Conservation (phyloP, 2,113 vertebrate genomes). For the Sporophila hypoxantha region DNA sequence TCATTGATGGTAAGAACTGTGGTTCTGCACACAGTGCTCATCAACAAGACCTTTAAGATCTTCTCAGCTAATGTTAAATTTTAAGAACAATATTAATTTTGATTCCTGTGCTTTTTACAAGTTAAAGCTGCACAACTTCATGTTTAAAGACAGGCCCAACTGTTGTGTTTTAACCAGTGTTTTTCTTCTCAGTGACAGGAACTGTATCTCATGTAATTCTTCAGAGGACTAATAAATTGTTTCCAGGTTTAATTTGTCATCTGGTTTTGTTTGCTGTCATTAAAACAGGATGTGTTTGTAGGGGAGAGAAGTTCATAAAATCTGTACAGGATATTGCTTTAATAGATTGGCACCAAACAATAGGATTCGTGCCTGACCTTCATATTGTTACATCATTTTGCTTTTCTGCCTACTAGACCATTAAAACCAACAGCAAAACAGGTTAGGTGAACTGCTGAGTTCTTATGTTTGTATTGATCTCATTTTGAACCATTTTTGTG, state of each 20-base stretch:
- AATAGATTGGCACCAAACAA: background rate
- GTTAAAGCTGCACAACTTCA: background rate
- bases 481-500: background rate
- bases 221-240: background rate
- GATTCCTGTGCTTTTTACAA: background rate
- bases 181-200: background rate
- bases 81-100: background rate
- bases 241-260: slow-evolving; percentile 17
- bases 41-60: background rate
- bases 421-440: background rate
- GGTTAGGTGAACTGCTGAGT: background rate
- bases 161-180: background rate
- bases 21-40: background rate
- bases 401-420: slow-evolving; percentile 6
- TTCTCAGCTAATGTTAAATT: background rate
- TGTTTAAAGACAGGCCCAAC: background rate
- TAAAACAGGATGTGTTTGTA: slow-evolving; percentile 39
- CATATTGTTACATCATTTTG: background rate
- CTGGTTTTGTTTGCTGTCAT: background rate
- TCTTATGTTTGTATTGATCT: background rate
- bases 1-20: slow-evolving; percentile 87
- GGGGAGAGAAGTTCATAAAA: slow-evolving; percentile 45
- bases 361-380: background rate
- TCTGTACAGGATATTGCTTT: slow-evolving; percentile 7
- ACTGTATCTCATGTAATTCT: background rate